Evolutionary conservation across 2,113 vertebrate genomes (phyloP).

Genomic region (Brienomyrus brachyistius): DNA sequence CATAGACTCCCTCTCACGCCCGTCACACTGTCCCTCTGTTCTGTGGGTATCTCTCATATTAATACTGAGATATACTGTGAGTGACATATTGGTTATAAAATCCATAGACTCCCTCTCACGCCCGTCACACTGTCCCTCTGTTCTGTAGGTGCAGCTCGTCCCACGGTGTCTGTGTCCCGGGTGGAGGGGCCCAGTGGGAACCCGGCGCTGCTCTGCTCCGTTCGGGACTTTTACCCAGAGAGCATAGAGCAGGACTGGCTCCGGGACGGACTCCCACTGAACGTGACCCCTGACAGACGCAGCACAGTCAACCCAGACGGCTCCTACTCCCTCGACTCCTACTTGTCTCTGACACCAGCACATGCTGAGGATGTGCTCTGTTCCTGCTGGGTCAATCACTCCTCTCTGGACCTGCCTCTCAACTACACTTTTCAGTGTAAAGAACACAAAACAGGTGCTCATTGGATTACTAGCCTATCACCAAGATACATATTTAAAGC

Average conservation of each 20-base stretch:
- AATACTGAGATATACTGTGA: background rate
- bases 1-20: background rate
- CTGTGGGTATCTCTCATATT: background rate
- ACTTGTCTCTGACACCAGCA: constrained; percentile 6
- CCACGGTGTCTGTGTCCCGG: constrained; percentile 22
- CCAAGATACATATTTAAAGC: background rate
- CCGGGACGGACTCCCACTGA: constrained; percentile 24
- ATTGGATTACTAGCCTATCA: background rate
- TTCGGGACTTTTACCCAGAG: constrained; percentile 20
- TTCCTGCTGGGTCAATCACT: no score
- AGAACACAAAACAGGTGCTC: background rate
- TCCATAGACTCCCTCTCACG: background rate
- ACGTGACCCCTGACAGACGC: constrained; percentile 7
- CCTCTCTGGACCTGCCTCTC: constrained; percentile 7
- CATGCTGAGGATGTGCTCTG: no score
- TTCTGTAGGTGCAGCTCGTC: constrained; percentile 14
- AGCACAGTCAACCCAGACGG: constrained; percentile 19
- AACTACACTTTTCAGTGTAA: constrained; percentile 14
- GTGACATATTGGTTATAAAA: background rate
- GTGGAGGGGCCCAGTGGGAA: background rate
- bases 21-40: background rate
- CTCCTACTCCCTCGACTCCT: constrained; percentile 16
- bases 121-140: background rate
- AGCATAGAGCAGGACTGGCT: constrained; percentile 29
- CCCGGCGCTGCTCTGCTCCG: constrained; percentile 21